These are phyloP conservation scores for Scyliorhinus canicula DNA, from an alignment of 2,797 vertebrate species.

Conservation along the genomic window DNA sequence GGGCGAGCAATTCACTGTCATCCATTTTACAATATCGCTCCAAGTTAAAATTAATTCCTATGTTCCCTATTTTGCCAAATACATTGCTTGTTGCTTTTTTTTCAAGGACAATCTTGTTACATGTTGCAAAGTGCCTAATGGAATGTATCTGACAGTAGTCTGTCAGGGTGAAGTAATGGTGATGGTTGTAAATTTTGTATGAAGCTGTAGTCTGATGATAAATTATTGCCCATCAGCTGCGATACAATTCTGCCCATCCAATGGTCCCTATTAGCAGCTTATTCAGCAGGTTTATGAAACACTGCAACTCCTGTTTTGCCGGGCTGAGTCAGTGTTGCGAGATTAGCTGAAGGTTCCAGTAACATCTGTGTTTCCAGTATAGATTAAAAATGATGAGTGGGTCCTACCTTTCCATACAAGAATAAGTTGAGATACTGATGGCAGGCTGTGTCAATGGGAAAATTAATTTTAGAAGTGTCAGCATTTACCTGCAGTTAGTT, in stretches of 20 bases:
- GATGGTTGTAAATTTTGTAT: not conserved
- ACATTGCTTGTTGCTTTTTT: not conserved
- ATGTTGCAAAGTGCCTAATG: not conserved
- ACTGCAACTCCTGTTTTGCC: not conserved
- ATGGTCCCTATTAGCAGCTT: not conserved
- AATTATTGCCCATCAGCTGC: not conserved
- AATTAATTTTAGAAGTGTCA: not conserved
- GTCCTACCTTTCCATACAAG: not conserved
- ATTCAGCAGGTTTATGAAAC: too few relatives aligned
- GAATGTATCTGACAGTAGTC: not conserved
- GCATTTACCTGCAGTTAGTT: not conserved
- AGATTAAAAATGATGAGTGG: not conserved
- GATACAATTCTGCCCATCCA: not conserved
- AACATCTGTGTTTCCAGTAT: not conserved
- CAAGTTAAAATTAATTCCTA: not conserved
- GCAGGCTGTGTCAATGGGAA: not conserved
- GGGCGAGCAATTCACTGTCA: not conserved
- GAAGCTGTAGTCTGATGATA: not conserved
- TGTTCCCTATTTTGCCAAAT: not conserved
- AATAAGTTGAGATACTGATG: not conserved
- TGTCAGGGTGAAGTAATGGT: not conserved
- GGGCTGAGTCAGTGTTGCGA: not conserved
- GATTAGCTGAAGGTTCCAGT: not conserved
- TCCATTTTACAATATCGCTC: not conserved
- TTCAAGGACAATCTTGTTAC: not conserved